Evolutionary conservation across 30 jellyfish, hydroid and myxozoan species (phyloP), one percentile per base, ranked within the genome.

Genomic region (Hydra vulgaris): DNA sequence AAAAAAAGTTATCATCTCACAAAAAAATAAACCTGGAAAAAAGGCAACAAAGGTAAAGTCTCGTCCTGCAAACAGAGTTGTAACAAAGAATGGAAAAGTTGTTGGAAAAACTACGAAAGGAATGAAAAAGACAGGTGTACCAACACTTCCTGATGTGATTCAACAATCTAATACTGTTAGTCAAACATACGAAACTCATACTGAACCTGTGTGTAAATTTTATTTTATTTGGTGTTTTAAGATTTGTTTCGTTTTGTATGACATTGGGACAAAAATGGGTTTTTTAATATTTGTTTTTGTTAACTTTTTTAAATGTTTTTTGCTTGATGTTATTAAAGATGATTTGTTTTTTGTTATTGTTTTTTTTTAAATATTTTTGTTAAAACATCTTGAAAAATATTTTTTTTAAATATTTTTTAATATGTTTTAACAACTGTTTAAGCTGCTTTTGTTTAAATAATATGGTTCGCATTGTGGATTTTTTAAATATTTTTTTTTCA

Each of bases 81-180:
- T 78, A 18, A 78, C 85, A 3, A 61, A 53, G n/a, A 75, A 75
- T 40, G 85, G 85, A 53, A 78, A 78, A 53, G 85, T 78, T 54
- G 85, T 78, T 54, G 85, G 85, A 23, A 78, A 78, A 61, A 78
- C 85, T 53, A 78, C 85, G 27, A 78, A 78, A 53, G 85, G 85
- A 18, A 53, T 78, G 85, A 75, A 75, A 71, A 75, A 75, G 71
- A 75, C 83, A 15, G 83, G 83, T 22, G 66, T 54, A 0, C 72
- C 83, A 21, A 75, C 21, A 20, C 15, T 70, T 17, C 83, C 83
- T 1, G 79, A 71, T 12, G 53, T 27, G 12, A 40, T 40, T 40
- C 61, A 40, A 40, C 61, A 40, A 40, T 40, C 61, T 40, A 3
- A 3, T 40, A 5, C 61, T 40, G 12, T 5, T 40, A 40, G 61